Base-by-base conservation (phyloP, 1,140 invertebrate species). In the Chrysoperla carnea region DNA sequence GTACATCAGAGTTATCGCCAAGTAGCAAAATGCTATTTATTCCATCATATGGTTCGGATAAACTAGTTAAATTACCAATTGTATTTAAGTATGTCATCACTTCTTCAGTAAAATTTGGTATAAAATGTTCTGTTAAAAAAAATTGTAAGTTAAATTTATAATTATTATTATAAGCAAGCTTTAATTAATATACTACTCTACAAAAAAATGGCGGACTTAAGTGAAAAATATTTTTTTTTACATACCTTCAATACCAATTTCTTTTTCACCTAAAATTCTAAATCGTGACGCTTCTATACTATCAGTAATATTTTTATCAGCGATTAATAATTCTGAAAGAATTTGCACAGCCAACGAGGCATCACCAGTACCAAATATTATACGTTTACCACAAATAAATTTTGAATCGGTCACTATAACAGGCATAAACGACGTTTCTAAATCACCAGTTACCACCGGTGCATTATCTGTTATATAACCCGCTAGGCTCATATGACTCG, bases 21-120 rank as follows among this genome's bases (percentile, higher is more conserved):
- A 58, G 47, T 58, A 76, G 73, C 51, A 67, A 66, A 33, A 78
- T 65, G 33, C 72, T 57, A 58, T 78, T 78, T 41, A 69, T 61
- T 29, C 68, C 70, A 12, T 62, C 48, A 54, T 68, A 73, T 11
- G 72, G 72, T 48, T 60, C 59, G 27, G 39, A 41, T 17, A 53
- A 40, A 7, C 42, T n/a, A 28, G 36, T 40, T 8, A 37, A 41
- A 3, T 17, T 37, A 6, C 37, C 39, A 13, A 47, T 39, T 14
- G 38, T 45, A 37, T 47, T 38, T 28, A 53, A n/a, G 40, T 54
- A 50, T 15, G 49, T 42, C 8, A 55, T 36, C 1, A 51, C 46
- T 9, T 50, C 51, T 7, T 54, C 46, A 37, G 42, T 48, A 41
- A 59, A 57, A 27, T 37, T 47, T 4, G 56, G 53, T 12, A 36